Conservation (phyloP, 1,140 invertebrate species). For the Latrodectus geometricus region DNA sequence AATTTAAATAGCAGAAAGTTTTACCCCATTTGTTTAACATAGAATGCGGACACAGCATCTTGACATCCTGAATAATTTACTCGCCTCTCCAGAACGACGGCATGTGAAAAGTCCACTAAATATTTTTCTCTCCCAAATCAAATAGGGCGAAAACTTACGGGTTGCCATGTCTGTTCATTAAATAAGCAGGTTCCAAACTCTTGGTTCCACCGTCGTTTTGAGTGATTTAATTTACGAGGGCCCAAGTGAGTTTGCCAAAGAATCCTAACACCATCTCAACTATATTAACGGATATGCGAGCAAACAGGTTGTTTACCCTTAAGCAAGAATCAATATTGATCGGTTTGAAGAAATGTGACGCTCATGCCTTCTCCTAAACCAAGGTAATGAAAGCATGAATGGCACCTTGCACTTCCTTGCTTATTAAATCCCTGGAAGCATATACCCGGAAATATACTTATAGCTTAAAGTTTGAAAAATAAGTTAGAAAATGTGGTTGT, state of each 20-base stretch:
- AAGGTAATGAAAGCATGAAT: too few relatives aligned
- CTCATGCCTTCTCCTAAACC: too few relatives aligned
- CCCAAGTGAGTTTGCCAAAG: constrained; percentile 5
- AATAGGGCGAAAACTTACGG: constrained; percentile 42
- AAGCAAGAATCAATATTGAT: constrained; percentile 11
- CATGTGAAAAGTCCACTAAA: background rate
- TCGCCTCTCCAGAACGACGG: background rate
- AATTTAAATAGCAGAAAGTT: constrained; percentile 28
- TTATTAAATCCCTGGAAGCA: too few relatives aligned
- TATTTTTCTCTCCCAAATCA: constrained; percentile 22
- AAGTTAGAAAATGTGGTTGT: too few relatives aligned
- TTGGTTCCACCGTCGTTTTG: background rate
- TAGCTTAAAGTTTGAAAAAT: too few relatives aligned
- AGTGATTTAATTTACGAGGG: constrained; percentile 37
- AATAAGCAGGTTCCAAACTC: constrained; percentile 25
- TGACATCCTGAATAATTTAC: constrained; percentile 19
- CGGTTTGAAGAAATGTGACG: background rate
- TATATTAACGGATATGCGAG: constrained; percentile 8
- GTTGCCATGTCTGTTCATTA: constrained; percentile 11
- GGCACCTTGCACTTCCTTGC: too few relatives aligned
- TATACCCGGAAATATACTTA: too few relatives aligned
- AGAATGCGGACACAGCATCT: background rate
- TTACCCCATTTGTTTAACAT: constrained; percentile 27
- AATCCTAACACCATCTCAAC: background rate
- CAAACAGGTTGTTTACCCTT: constrained; percentile 29